Conservation (phyloP, 2,113 vertebrate genomes). For the Ovibos moschatus region DNA sequence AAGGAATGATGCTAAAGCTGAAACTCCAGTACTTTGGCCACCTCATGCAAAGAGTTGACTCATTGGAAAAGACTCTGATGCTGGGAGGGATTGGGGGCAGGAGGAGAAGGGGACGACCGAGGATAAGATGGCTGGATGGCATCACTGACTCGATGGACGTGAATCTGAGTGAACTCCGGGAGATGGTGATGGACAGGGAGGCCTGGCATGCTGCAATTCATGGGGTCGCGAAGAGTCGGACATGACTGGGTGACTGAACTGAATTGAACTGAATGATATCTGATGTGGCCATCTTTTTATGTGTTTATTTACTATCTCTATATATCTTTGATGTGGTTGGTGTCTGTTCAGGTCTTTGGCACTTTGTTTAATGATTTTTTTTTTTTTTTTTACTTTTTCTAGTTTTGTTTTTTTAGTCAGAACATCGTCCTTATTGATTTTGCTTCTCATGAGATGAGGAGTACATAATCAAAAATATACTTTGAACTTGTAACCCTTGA, state of each 20-base stretch:
- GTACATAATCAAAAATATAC: not conserved
- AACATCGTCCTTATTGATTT: not conserved
- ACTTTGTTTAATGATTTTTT: not conserved
- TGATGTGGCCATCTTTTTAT: not conserved
- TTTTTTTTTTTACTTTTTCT: not conserved
- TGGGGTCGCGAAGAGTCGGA: no score
- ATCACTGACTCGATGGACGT: accelerated
- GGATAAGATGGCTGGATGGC: no score
- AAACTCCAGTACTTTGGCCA: no score
- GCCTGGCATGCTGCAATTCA: accelerated
- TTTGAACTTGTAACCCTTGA: not conserved
- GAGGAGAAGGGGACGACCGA: no score
- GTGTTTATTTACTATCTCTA: not conserved
- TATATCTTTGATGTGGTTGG: not conserved
- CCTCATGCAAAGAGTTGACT: no score
- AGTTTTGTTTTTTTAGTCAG: not conserved
- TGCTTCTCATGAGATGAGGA: not conserved
- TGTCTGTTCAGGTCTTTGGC: not conserved
- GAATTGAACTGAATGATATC: not conserved
- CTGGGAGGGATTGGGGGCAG: no score
- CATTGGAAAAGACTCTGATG: no score
- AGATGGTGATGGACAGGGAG: no score
- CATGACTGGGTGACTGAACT: no score
- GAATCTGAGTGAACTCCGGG: no score
- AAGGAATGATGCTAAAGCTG: no score